Evolutionary conservation across 2,888 invertebrate genomes (phyloP).

Genomic region (Tortricodes alternella): DNA sequence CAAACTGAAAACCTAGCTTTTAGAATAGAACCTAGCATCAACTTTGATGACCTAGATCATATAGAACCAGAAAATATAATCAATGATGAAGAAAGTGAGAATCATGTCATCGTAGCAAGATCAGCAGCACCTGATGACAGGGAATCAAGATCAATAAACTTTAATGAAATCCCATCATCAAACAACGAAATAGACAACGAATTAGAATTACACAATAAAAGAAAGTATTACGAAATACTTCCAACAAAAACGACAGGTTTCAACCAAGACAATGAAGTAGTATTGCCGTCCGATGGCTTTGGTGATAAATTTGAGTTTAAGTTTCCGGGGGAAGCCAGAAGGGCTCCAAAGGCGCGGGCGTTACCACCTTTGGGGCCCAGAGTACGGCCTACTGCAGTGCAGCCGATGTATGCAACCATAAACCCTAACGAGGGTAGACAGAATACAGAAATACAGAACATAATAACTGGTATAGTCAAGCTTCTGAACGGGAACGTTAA

Average conservation of each 20-base stretch:
- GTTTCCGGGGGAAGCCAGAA: slow-evolving; percentile 88
- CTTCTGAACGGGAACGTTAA: slow-evolving; percentile 94
- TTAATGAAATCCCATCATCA: slow-evolving; percentile 75
- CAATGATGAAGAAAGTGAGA: slow-evolving; percentile 51
- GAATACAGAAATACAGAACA: slow-evolving; percentile 91
- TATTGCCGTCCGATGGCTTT: slow-evolving; percentile 64
- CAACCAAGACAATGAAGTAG: slow-evolving; percentile 62
- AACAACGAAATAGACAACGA: slow-evolving; percentile 84
- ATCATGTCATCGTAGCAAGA: slow-evolving; percentile 74
- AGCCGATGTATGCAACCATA: slow-evolving; percentile 79
- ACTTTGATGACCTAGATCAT: slow-evolving; percentile 49
- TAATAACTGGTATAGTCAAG: slow-evolving; percentile 94
- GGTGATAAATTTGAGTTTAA: slow-evolving; percentile 72
- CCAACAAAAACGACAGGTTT: slow-evolving; percentile 80
- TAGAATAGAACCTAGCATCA: slow-evolving; percentile 69
- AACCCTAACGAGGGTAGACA: slow-evolving; percentile 74
- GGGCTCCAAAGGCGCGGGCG: slow-evolving; percentile 88
- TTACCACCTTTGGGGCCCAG: slow-evolving; percentile 87
- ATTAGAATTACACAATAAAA: slow-evolving; percentile 73
- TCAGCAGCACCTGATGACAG: slow-evolving; percentile 79
- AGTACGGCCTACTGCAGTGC: slow-evolving; percentile 79
- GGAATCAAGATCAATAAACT: slow-evolving; percentile 78
- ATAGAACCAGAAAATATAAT: slow-evolving; percentile 38
- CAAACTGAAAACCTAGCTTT: slow-evolving; percentile 58
- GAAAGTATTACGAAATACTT: slow-evolving; percentile 78